Percentiles rank a stretch among this genome's conserved stretches.
These are phyloP conservation scores for Lycaon pictus DNA, from an alignment of 2,113 vertebrate genomes.

Conservation along the genomic window DNA sequence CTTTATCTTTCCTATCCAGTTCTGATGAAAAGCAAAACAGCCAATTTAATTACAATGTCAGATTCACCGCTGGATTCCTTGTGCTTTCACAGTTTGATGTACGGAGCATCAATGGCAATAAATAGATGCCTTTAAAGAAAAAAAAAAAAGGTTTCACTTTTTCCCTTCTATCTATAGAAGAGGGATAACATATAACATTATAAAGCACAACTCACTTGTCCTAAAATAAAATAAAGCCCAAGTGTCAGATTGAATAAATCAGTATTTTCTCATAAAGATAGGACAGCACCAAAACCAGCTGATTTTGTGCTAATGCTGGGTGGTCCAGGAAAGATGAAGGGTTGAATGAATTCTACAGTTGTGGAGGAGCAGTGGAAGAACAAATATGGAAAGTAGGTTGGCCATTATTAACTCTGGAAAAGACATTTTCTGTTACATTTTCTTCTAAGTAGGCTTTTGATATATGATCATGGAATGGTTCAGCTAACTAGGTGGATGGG, in stretches of 20 bases:
- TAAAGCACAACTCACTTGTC: slow-evolving; percentile 45
- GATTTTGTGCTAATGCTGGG: slow-evolving; percentile 18
- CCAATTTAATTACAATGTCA: neutral
- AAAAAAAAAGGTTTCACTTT: neutral
- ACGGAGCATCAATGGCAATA: neutral
- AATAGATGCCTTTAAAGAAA: neutral
- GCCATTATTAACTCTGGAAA: neutral
- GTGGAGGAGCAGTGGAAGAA: slow-evolving; percentile 57
- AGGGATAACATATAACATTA: neutral
- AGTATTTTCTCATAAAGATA: slow-evolving; percentile 46
- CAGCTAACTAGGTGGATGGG: neutral
- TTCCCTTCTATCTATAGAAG: neutral
- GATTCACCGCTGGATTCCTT: neutral
- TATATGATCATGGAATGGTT: neutral
- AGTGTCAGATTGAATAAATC: neutral
- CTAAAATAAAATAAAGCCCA: slow-evolving; percentile 65
- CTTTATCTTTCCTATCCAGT: neutral
- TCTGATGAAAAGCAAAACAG: neutral
- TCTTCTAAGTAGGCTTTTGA: neutral
- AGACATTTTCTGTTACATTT: slow-evolving; percentile 58
- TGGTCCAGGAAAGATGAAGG: slow-evolving; percentile 62
- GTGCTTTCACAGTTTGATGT: neutral
- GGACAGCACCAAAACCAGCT: neutral
- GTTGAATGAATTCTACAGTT: slow-evolving; percentile 30
- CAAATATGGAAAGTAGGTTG: slow-evolving; percentile 47